phyloP scores from a whole-genome alignment of 2,888 invertebrate genomes.

The Miltochrista miniata region DNA sequence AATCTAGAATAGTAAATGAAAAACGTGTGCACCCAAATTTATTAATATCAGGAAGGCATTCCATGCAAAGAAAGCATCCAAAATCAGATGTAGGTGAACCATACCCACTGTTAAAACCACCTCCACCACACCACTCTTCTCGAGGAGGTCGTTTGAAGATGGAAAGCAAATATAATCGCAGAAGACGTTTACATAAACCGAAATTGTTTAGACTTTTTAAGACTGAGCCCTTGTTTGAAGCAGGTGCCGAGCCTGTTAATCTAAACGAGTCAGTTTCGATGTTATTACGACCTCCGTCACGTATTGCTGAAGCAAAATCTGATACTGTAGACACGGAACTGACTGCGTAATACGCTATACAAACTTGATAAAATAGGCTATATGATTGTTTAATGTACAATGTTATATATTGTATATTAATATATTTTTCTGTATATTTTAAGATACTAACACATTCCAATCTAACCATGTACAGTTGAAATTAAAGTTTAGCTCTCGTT shows the following conservation, averaged over 20 bases:
- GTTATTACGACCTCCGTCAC: slow-evolving; percentile 59
- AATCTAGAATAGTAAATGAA: slow-evolving; percentile 49
- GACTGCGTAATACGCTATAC: slow-evolving; percentile 14
- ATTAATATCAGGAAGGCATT: slow-evolving; percentile 50
- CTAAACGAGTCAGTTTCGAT: slow-evolving; percentile 52
- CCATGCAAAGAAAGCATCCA: slow-evolving; percentile 62
- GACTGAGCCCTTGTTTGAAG: slow-evolving; percentile 66
- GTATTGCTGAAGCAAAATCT: slow-evolving; percentile 56
- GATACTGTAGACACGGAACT: slow-evolving; percentile 24
- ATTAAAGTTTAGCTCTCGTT: too few species aligned
- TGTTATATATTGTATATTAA: slow-evolving; percentile 30
- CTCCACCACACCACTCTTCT: slow-evolving; percentile 57
- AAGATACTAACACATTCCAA: background rate
- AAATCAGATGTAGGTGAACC: slow-evolving; percentile 65
- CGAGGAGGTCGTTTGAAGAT: slow-evolving; percentile 49
- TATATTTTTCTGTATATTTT: slow-evolving; percentile 15
- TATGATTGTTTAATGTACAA: slow-evolving; percentile 32
- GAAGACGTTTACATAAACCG: slow-evolving; percentile 60
- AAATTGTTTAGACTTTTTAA: slow-evolving; percentile 61
- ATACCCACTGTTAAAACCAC: slow-evolving; percentile 74
- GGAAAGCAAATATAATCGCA: slow-evolving; percentile 53
- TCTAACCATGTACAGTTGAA: background rate
- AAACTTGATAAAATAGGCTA: slow-evolving; percentile 7
- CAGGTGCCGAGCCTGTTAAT: slow-evolving; percentile 49
- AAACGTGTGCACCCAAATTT: slow-evolving; percentile 62